Evolutionary conservation across 2,888 invertebrate genomes (phyloP), one percentile per base, ranked within the genome.

Genomic region (Harpagoxenus sublaevis): DNA sequence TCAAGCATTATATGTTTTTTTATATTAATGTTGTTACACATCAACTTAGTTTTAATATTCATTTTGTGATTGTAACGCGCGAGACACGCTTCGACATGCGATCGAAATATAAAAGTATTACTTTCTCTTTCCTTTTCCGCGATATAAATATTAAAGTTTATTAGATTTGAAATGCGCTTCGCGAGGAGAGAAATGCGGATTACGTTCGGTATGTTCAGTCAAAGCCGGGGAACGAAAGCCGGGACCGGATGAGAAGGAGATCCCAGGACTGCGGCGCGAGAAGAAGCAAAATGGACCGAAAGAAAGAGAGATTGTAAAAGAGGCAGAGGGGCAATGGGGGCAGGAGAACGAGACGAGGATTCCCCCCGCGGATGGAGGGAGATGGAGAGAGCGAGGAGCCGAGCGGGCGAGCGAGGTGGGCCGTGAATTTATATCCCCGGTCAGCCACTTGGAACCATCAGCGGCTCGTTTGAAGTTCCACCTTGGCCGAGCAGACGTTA

Each of bases 391-490:
- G 73, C 79, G 18, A 70, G 83, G 84, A 62, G 71, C 68, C 48
- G 86, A 88, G 88, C 85, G 86, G 85, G 79, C 88, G 91, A 91
- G 91, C 87, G 92, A 93, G 93, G 94, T 94, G 92, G 94, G 92
- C 92, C 92, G 90, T 92, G 93, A 94, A 95, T 95, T 95, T 95
- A 95, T 95, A 94, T 93, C 95, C 66, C 93, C 89, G 91, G 92
- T 92, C 93, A 94, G 94, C 93, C 95, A 95, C 95, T 95, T 94
- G 94, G 94, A 94, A 93, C 94, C 94, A 94, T 95, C 95, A 95
- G 94, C 94, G 94, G 94, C 94, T 94, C 94, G 94, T 95, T 95
- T 95, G 94, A 94, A 94, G 94, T 94, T 89, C 92, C 93, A 91
- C 94, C 94, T 94, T 93, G 93, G 88, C 89, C 93, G 91, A 91